Conservation (phyloP, 2,113 vertebrate genomes). For the Rostratula benghalensis region DNA sequence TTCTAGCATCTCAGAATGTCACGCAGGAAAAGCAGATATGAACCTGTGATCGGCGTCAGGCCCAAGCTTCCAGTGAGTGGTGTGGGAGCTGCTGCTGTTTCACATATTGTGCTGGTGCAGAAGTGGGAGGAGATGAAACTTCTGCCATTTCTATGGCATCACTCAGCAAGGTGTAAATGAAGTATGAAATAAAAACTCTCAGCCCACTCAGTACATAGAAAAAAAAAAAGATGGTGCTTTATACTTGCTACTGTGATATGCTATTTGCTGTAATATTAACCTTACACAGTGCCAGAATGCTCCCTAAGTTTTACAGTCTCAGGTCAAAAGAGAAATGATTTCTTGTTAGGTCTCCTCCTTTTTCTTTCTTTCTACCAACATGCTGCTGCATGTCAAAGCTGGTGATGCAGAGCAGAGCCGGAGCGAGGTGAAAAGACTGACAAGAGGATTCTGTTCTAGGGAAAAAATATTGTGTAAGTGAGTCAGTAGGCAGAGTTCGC, state of each 20-base stretch:
- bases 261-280: constrained; percentile 67
- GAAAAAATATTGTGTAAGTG: not conserved
- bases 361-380: constrained; percentile 14
- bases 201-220: constrained; percentile 65
- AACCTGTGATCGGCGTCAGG: constrained; percentile 31
- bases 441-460: not conserved
- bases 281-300: constrained; percentile 28
- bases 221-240: constrained; percentile 45
- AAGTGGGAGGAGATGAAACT: constrained; percentile 63
- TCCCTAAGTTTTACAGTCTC: constrained; percentile 52
- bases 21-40: constrained; percentile 13
- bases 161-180: constrained; percentile 78
- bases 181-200: constrained; percentile 76
- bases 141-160: constrained; percentile 67
- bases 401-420: constrained; percentile 12
- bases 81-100: constrained; percentile 58
- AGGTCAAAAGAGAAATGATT: constrained; percentile 49
- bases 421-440: constrained; percentile 18
- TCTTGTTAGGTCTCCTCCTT: constrained; percentile 16
- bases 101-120: constrained; percentile 53
- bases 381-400: constrained; percentile 22
- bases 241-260: constrained; percentile 55
- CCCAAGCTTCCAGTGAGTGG: constrained; percentile 11
- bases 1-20: constrained; percentile 33
- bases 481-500: not conserved